phyloP scores from a whole-genome alignment of 2,797 vertebrate species.

The Microcaecilia unicolor region DNA sequence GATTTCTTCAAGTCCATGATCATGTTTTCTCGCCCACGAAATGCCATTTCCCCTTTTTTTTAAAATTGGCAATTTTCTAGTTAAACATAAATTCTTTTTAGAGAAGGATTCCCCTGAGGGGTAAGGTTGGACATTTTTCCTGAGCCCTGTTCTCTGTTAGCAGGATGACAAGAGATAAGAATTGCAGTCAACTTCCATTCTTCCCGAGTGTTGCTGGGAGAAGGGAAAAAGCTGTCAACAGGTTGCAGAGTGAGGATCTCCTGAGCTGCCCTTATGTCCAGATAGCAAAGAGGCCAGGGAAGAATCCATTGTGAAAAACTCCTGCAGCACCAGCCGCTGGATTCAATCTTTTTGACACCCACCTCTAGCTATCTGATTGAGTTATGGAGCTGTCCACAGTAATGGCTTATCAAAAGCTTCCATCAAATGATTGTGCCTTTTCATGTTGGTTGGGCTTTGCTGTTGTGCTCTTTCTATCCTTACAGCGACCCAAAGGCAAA shows the following conservation, averaged over 20 bases:
- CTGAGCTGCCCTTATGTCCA: constrained; percentile 3
- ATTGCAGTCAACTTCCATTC: background rate
- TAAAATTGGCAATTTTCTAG: background rate
- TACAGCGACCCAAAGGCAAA: too few relatives aligned
- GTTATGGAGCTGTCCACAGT: constrained; percentile 50
- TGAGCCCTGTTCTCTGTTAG: background rate
- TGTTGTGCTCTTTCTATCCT: too few relatives aligned
- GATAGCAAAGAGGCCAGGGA: background rate
- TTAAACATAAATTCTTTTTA: background rate
- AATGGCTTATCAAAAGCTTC: constrained; percentile 43
- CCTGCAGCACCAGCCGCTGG: constrained; percentile 12
- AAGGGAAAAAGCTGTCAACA: constrained; percentile 17
- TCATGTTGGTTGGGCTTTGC: too few relatives aligned
- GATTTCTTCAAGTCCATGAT: too few relatives aligned
- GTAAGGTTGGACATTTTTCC: constrained; percentile 7
- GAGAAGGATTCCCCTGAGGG: background rate
- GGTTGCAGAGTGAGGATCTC: background rate
- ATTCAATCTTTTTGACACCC: constrained; percentile 28
- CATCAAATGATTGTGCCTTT: too few relatives aligned
- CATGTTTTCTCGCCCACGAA: too few relatives aligned
- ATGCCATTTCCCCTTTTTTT: too few relatives aligned
- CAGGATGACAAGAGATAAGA: constrained; percentile 12
- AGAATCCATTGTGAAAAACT: constrained; percentile 2
- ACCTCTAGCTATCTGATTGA: constrained; percentile 39
- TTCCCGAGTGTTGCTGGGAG: background rate